A percentile compares a stretch with the other conserved stretches of the same genome.
Evolutionary conservation across 2,888 invertebrate species (phyloP).

Genomic region (Callosobruchus maculatus): DNA sequence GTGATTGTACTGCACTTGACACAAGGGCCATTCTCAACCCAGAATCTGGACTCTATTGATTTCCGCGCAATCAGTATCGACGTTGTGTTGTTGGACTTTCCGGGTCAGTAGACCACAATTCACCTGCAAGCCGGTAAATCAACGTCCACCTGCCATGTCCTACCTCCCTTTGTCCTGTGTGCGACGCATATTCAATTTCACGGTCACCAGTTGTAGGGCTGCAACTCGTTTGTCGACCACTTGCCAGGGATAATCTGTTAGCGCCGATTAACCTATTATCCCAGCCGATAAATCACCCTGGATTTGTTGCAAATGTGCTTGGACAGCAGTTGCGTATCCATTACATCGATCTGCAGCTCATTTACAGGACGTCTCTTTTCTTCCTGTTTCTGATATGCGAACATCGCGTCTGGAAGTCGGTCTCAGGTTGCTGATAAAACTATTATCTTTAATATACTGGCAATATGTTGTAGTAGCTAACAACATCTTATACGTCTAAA

Average conservation of each 20-base stretch:
- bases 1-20: no score
- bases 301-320: not conserved
- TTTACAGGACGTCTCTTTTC: not conserved
- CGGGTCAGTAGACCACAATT: not conserved
- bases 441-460: no score
- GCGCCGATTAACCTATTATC: not conserved
- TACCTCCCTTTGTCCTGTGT: not conserved
- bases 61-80: not conserved
- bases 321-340: not conserved
- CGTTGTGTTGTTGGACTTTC: not conserved
- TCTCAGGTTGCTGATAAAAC: no score
- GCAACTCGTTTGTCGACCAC: not conserved
- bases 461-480: no score
- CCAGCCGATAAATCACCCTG: not conserved
- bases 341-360: not conserved
- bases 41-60: not conserved
- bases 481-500: no score
- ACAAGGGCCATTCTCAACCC: no score
- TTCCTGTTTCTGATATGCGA: no score
- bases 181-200: not conserved
- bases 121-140: not conserved
- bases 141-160: not conserved
- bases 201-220: not conserved
- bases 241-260: not conserved
- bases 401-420: no score